A percentile compares a stretch with the other conserved stretches of the same genome.
phyloP scores from a whole-genome alignment of 1,140 invertebrate genomes.

The Lethocerus indicus region DNA sequence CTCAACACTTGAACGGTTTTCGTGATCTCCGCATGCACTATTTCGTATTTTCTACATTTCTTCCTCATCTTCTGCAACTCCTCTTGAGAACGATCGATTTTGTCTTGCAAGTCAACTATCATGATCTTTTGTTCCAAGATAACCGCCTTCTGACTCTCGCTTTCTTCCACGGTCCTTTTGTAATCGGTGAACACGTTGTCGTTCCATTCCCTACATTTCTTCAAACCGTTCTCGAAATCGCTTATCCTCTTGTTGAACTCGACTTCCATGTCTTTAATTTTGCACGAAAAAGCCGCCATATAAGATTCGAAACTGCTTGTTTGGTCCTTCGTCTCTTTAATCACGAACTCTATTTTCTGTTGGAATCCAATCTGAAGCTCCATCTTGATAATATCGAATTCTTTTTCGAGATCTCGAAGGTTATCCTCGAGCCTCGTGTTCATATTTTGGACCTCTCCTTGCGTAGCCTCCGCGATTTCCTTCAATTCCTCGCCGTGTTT shows the following conservation, averaged over 20 bases:
- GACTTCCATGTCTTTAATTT: conserved; percentile 8
- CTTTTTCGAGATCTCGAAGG: background rate
- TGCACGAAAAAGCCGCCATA: background rate
- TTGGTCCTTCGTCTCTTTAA: conserved; percentile 1
- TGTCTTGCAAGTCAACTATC: conserved; percentile 12
- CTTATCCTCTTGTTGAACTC: conserved; percentile 4
- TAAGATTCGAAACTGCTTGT: conserved; percentile 1
- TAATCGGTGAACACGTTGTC: conserved; percentile 1
- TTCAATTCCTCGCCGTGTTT: conserved; percentile 1
- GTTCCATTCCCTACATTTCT: background rate
- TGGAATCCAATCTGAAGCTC: background rate
- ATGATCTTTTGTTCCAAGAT: conserved; percentile 8
- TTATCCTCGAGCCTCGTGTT: conserved; percentile 5
- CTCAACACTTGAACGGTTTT: conserved; percentile 15
- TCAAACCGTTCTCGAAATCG: conserved; percentile 4
- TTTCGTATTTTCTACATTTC: conserved; percentile 13
- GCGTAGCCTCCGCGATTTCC: conserved; percentile 2
- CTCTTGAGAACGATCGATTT: conserved; percentile 3
- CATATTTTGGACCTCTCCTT: conserved; percentile 1
- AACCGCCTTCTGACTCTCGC: background rate
- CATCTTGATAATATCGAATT: conserved; percentile 1
- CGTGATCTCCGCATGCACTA: conserved; percentile 8
- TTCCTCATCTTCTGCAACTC: conserved; percentile 2
- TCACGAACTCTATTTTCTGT: conserved; percentile 4
- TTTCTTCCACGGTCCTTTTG: conserved; percentile 1